Evolutionary conservation across 2,888 invertebrate genomes (phyloP).

Genomic region (Drosophila tripunctata): DNA sequence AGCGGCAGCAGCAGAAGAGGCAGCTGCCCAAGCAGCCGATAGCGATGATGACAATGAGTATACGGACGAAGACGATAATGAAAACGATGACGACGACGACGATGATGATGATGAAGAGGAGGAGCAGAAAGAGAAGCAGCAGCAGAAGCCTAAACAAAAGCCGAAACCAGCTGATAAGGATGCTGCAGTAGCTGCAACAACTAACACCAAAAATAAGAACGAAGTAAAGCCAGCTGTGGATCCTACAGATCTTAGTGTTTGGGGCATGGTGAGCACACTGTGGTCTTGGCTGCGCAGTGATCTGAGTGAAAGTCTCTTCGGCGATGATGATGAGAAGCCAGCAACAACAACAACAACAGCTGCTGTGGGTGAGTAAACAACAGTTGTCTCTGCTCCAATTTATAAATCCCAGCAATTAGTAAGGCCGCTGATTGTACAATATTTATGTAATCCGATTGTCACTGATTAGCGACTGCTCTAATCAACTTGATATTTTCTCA

Average conservation of each 20-base stretch:
- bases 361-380: constrained; percentile 66
- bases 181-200: constrained; percentile 28
- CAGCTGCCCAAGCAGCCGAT: constrained; percentile 27
- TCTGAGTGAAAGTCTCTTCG: constrained; percentile 79
- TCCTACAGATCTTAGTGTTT: constrained; percentile 73
- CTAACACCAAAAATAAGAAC: constrained; percentile 59
- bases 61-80: constrained; percentile 42
- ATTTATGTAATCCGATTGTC: constrained; percentile 35
- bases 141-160: too few relatives aligned
- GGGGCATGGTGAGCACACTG: constrained; percentile 78
- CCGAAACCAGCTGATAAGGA: constrained; percentile 44
- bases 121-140: constrained; percentile 14
- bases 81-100: constrained; percentile 37
- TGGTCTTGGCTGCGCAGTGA: constrained; percentile 82
- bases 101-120: constrained; percentile 39
- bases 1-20: constrained; percentile 23
- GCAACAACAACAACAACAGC: constrained; percentile 7
- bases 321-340: constrained; percentile 60
- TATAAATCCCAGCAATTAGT: constrained; percentile 48
- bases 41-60: constrained; percentile 22
- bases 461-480: constrained; percentile 61
- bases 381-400: constrained; percentile 18
- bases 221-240: constrained; percentile 65
- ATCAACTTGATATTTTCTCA: constrained; percentile 49
- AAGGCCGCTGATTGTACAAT: constrained; percentile 38